Percentiles rank a stretch among this genome's conserved stretches.
Evolutionary conservation across 2,888 invertebrate species (phyloP).

Genomic region (Acanthopleura granulata): DNA sequence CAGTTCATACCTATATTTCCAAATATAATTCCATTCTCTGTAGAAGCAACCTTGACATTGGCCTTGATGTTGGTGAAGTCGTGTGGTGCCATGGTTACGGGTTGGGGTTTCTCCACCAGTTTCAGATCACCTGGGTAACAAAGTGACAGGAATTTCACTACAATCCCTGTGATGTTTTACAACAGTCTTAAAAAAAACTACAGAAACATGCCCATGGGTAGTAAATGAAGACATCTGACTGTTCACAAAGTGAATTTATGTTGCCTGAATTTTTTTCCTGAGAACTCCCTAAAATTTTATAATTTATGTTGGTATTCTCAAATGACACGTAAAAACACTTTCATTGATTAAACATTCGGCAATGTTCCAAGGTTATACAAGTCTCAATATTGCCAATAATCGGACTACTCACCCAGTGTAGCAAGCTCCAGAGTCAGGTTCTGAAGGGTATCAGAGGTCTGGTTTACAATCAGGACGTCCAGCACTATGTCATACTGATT

Average conservation of each 20-base stretch:
- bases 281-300: no score
- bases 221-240: no score
- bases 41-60: conserved; percentile 96
- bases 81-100: conserved; percentile 94
- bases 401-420: conserved; percentile 77
- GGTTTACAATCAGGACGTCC: conserved; percentile 95
- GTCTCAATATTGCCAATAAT: no score
- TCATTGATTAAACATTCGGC: no score
- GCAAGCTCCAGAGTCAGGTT: conserved; percentile 98
- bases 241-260: no score
- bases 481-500: conserved; percentile 92
- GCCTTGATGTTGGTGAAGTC: conserved; percentile 99
- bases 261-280: no score
- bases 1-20: conserved; percentile 90
- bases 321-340: no score
- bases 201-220: no score
- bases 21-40: conserved; percentile 99
- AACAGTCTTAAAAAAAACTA: background rate
- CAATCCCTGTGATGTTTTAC: background rate
- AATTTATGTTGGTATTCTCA: no score
- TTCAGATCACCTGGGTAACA: conserved; percentile 85
- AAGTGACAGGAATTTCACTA: no score
- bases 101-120: conserved; percentile 96
- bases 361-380: no score
- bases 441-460: conserved; percentile 96